Base-by-base conservation (phyloP, 2,888 invertebrate genomes). In the Meteorus colon region DNA sequence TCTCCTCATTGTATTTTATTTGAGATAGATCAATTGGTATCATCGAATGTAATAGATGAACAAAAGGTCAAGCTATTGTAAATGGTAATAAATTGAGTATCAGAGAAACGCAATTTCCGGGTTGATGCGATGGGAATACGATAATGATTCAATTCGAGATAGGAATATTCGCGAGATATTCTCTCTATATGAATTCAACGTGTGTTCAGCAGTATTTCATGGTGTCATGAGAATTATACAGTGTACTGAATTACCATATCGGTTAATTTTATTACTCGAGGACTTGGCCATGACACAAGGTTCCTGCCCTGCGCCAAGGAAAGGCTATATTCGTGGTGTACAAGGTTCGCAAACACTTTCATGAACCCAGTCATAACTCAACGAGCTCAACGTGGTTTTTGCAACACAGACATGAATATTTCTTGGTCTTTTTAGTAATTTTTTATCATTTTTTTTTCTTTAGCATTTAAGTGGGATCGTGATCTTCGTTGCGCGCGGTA, bases 271-370 rank as follows among this genome's bases (percentile, higher is more conserved):
- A 74, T 69, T 55, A 69, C 41, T 31, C 27, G 34, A 69, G 62
- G 74, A 51, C 29, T 67, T 74, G 60, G 73, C 67, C 59, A 19
- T 74, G 51, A 51, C 68, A 27, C 68, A 68, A 29, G 51, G 48
- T 68, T 51, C 29, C 29, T 68, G 51, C 48, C 48, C 68, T 51
- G n/a, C 29, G 63, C 74, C 63, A 74, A 74, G 68, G 62, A n/a
- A 68, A 74, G 69, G 19, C 34, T 68, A 31, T 62, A 69, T 69
- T 69, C 69, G 45, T 62, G 71, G 62, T 45, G 48, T 24, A 62
- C 69, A 74, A 68, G 69, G 74, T 51, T 62, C 62, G 69, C 69
- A 74, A 69, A 74, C 68, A 69, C 62, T 74, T 68, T 68, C 69
- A 45, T 63, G 69, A 68, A 68, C 48, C 68, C 67, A 66, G 51